phyloP scores from a whole-genome alignment of 2,888 invertebrate genomes.

The Synanthedon andrenaeformis region DNA sequence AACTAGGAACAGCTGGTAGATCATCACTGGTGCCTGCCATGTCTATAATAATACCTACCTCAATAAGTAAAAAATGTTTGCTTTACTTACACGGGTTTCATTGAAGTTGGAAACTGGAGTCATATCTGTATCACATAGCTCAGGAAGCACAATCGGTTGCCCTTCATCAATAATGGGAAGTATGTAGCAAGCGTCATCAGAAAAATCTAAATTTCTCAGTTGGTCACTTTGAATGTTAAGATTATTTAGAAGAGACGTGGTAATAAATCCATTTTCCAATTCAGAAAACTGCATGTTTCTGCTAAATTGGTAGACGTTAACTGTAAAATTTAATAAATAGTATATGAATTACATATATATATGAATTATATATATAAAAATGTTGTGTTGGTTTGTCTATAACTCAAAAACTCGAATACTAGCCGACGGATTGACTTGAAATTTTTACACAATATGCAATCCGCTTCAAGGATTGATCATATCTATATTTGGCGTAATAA shows the following conservation, averaged over 20 bases:
- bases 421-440: no score
- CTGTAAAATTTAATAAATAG: slow-evolving; percentile 18
- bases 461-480: no score
- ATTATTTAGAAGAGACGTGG: slow-evolving; percentile 13
- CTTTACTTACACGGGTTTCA: slow-evolving; percentile 26
- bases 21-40: no score
- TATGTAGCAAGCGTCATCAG: slow-evolving; percentile 27
- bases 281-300: slow-evolving; percentile 12
- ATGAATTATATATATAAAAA: no score
- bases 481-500: no score
- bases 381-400: no score
- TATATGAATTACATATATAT: no score
- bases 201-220: slow-evolving; percentile 23
- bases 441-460: no score
- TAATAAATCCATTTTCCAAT: slow-evolving; percentile 21
- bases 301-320: slow-evolving; percentile 43
- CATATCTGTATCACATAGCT: slow-evolving; percentile 34
- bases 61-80: no score
- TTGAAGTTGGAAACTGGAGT: slow-evolving; percentile 31
- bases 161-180: slow-evolving; percentile 34
- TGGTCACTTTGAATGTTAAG: slow-evolving; percentile 20
- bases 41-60: no score
- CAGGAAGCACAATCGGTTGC: slow-evolving; percentile 34
- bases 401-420: no score
- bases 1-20: no score